These are phyloP conservation scores for Cololabis saira DNA, from an alignment of 2,113 vertebrate genomes.

Conservation along the genomic window DNA sequence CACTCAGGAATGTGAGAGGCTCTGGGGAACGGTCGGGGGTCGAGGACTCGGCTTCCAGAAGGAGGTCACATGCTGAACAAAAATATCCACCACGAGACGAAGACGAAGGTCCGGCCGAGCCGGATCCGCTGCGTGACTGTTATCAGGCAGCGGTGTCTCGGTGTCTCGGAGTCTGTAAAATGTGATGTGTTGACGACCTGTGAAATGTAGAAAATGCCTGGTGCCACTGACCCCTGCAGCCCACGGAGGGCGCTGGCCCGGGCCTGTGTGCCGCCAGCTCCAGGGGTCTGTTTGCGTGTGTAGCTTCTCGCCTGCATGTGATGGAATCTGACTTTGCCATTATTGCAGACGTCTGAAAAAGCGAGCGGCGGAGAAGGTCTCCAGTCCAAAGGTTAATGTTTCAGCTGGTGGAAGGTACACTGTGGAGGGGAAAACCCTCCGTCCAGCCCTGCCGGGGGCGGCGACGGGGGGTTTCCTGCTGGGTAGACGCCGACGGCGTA, in stretches of 20 bases:
- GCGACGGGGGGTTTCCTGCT: slow-evolving; percentile 67
- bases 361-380: slow-evolving; percentile 63
- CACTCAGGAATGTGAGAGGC: slow-evolving; percentile 60
- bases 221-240: slow-evolving; percentile 10
- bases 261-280: not conserved
- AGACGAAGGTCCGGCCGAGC: not conserved
- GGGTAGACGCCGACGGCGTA: too few species aligned
- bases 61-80: not conserved
- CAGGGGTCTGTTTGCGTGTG: slow-evolving; percentile 34
- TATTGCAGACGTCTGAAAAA: slow-evolving; percentile 80
- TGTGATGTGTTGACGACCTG: slow-evolving; percentile 2
- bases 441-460: slow-evolving; percentile 13
- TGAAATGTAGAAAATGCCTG: slow-evolving; percentile 49
- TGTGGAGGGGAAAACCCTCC: slow-evolving; percentile 43
- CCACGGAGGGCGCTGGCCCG: slow-evolving; percentile 1
- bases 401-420: slow-evolving; percentile 70
- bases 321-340: slow-evolving; percentile 70
- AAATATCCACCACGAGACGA: not conserved
- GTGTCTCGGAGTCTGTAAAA: slow-evolving; percentile 22
- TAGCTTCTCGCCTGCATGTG: slow-evolving; percentile 59
- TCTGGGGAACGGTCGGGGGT: slow-evolving; percentile 7
- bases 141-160: not conserved
- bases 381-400: slow-evolving; percentile 70
- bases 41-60: not conserved
- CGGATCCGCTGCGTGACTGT: not conserved